Conservation (phyloP, 2,888 invertebrate species). For the Eledone cirrhosa region DNA sequence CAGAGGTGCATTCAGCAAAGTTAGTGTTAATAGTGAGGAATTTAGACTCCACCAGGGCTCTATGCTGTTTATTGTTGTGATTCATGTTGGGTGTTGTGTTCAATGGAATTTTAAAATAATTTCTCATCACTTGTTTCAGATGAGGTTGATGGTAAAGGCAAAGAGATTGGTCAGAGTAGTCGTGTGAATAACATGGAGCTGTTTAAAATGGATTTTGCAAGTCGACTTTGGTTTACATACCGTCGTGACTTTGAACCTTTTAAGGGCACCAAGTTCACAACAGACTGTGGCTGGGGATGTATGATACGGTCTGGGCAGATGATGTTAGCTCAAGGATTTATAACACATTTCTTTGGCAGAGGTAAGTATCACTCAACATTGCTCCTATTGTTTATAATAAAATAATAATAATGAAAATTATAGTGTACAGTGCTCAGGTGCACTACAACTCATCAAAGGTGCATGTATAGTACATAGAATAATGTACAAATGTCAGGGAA, state of each 20-base stretch:
- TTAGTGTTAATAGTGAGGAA: no score
- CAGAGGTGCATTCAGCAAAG: no score
- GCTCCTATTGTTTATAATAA: no score
- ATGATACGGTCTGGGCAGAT: slow-evolving; percentile 90
- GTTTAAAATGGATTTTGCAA: slow-evolving; percentile 84
- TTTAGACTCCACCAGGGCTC: no score
- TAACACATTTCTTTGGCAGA: slow-evolving; percentile 84
- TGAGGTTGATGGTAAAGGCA: slow-evolving; percentile 39
- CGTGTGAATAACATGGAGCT: slow-evolving; percentile 70
- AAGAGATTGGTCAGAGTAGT: slow-evolving; percentile 34
- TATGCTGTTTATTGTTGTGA: no score
- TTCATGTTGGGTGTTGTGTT: no score
- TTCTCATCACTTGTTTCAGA: slow-evolving; percentile 34
- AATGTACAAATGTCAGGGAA: no score
- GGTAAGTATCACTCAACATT: slow-evolving; percentile 57
- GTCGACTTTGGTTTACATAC: slow-evolving; percentile 78
- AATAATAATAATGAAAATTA: no score
- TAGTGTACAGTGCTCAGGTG: no score
- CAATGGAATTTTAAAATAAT: no score
- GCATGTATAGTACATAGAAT: no score
- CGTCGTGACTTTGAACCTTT: slow-evolving; percentile 81
- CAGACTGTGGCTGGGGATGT: slow-evolving; percentile 96
- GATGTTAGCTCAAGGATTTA: slow-evolving; percentile 87
- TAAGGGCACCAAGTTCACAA: slow-evolving; percentile 82
- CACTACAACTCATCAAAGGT: no score